These are phyloP conservation scores for Trichoplusia ni DNA, from an alignment of 1,140 invertebrate species.

Conservation along the genomic window DNA sequence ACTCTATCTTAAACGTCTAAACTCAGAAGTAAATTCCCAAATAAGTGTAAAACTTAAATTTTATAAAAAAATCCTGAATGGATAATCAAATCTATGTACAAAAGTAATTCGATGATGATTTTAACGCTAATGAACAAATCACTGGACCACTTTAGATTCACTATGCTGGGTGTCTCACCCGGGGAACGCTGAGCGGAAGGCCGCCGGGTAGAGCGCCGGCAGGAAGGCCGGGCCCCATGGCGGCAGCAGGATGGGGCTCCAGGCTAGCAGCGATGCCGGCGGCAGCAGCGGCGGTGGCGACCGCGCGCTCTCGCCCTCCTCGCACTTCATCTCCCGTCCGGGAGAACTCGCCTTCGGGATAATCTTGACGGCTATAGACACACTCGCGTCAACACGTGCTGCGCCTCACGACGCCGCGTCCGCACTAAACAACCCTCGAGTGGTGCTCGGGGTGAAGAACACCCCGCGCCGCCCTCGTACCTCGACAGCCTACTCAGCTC, in stretches of 20 bases:
- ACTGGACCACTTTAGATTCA: conserved; percentile 13
- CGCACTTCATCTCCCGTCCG: conserved; percentile 77
- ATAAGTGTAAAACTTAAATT: no score
- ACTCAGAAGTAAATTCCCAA: no score
- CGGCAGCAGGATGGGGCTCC: conserved; percentile 82
- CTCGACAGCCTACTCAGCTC: conserved; percentile 78
- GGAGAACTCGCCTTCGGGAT: conserved; percentile 77
- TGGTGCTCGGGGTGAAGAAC: conserved; percentile 79
- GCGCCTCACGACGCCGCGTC: conserved; percentile 71
- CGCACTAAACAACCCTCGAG: conserved; percentile 80
- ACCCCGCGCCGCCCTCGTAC: conserved; percentile 76
- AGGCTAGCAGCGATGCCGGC: conserved; percentile 81
- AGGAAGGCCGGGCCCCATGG: conserved; percentile 82
- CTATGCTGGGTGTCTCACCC: conserved; percentile 72
- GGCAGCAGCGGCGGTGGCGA: conserved; percentile 74
- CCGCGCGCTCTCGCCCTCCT: conserved; percentile 76
- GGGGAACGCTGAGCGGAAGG: conserved; percentile 82
- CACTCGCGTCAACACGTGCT: conserved; percentile 69
- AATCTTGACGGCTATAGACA: conserved; percentile 64
- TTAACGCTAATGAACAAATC: not conserved
- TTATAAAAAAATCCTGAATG: no score
- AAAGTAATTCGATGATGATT: not conserved
- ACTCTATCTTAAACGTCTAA: no score
- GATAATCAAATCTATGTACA: not conserved
- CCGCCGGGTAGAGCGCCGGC: conserved; percentile 82